Evolutionary conservation across 1,140 invertebrate genomes (phyloP), one percentile per base, ranked within the genome.

Genomic region (Physella acuta): DNA sequence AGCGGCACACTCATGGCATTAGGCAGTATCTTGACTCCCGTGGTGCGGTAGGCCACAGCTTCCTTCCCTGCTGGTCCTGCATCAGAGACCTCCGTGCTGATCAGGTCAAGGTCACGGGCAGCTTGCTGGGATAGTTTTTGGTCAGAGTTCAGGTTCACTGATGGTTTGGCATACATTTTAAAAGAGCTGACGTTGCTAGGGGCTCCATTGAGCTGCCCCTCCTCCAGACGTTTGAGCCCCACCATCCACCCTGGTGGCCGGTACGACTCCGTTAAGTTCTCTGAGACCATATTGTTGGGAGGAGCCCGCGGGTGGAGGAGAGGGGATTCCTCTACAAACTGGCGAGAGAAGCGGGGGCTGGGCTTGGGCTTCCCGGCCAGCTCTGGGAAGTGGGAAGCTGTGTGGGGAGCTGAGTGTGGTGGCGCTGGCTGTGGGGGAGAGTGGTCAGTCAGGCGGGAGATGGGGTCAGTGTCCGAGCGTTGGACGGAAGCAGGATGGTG

Each of bases 321-420:
- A 31, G 5, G 33, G 11, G 24, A 30, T 39, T 64, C 31, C 8
- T 67, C 64, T 30, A 68, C 71, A 75, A 78, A 78, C 64, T 77
- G 72, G 30, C 79, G 70, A 30, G 79, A 78, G 59, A 81, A 77
- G 56, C 81, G 68, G 17, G 80, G 79, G 75, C 79, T 81, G 52
- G 80, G 78, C 71, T 79, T 79, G 2, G 81, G 78, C 3, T 26
- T 37, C n/a, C 24, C n/a, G 36, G 26, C 2, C 11, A 68, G 36
- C n/a, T 68, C 66, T 24, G 53, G 66, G 30, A 68, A 68, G 26
- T 68, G 55, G n/a, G 56, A 44, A 20, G 66, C 3, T 36, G 5
- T 59, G 14, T n/a, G 56, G 11, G 66, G 66, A 5, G 66, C 66
- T 11, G 53, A 60, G 56, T 58, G 66, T 1, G 66, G 63, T 28